A percentile compares a stretch with the other conserved stretches of the same genome.
Evolutionary conservation across 2,797 vertebrate species (phyloP).

Genomic region (Intellagama lesueurii): DNA sequence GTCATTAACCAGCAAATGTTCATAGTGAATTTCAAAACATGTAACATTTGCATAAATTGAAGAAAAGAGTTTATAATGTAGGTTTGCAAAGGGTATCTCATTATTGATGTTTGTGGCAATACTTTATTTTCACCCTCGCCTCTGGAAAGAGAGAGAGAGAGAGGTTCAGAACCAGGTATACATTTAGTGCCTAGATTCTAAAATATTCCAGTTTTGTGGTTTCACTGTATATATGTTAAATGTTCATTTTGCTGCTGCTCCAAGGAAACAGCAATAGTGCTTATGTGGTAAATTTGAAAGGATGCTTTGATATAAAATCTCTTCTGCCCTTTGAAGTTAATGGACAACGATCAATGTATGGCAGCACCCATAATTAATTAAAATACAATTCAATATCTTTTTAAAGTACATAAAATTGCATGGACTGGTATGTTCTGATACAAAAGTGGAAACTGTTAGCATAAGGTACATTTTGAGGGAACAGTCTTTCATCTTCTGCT

Average conservation of each 20-base stretch:
- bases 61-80: constrained; percentile 9
- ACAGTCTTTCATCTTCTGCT: constrained; percentile 41
- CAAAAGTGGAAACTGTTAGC: constrained; percentile 47
- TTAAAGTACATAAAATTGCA: constrained; percentile 45
- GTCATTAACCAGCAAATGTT: neutral
- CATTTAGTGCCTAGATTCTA: neutral
- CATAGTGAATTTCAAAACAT: neutral
- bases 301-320: neutral
- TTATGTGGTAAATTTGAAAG: neutral
- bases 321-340: neutral
- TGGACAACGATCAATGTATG: constrained; percentile 25
- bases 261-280: neutral
- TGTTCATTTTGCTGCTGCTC: neutral
- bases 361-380: constrained; percentile 43
- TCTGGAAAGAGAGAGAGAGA: neutral
- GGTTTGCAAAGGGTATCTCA: neutral
- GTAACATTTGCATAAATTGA: neutral
- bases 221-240: neutral
- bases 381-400: constrained; percentile 13
- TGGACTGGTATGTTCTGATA: constrained; percentile 44
- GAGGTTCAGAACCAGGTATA: neutral
- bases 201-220: neutral
- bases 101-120: neutral
- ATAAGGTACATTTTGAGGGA: constrained; percentile 29
- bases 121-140: neutral